Evolutionary conservation across 2,797 vertebrate genomes (phyloP), one percentile per base, ranked within the genome.

Genomic region (Thaleichthys pacificus): DNA sequence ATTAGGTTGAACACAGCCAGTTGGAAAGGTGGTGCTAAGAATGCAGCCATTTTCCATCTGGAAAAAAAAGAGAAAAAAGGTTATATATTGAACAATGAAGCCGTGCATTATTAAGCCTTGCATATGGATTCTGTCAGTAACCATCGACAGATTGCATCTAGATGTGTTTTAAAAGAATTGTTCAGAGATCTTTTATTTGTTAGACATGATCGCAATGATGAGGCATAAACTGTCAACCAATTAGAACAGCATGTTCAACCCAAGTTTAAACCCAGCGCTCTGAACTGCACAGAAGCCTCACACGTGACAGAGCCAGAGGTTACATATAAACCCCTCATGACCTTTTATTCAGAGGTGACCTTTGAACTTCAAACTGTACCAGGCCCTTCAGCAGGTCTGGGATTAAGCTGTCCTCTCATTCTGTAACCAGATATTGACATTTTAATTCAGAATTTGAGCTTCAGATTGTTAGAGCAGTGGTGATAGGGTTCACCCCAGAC

Each of bases 21-120:
- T 84, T 28, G 88, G 69, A 83, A 87, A 90, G 11, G 85, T 2
- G 3, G 70, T 63, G 63, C 49, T 86, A 70, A 87, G 79, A 68
- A 89, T 81, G 80, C 84, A 88, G 77, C 88, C 85, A 14, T 91
- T 91, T 83, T 92, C 90, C 80, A 88, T 85, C 90, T 92, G 84
- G 63, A 78, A 56, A 24, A 28, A 30, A 38, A 15, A 69, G 51
- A 30, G 42, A 15, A 61, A 69, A 28, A 57, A 54, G 3, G 22
- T 30, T 0, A 17, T 24, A 22, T 21, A 12, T 26, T 2, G 42
- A 21, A 30, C 42, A 63, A 56, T 38, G 14, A 22, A 2, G 49
- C 17, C 2, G 28, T 19, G 24, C 4, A 30, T 26, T 17, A 14
- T 24, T 30, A 24, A 67, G 51, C 51, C 28, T n/a, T 1, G 5